Conservation (phyloP, 2,888 invertebrate species). For the Pandemis heparana region DNA sequence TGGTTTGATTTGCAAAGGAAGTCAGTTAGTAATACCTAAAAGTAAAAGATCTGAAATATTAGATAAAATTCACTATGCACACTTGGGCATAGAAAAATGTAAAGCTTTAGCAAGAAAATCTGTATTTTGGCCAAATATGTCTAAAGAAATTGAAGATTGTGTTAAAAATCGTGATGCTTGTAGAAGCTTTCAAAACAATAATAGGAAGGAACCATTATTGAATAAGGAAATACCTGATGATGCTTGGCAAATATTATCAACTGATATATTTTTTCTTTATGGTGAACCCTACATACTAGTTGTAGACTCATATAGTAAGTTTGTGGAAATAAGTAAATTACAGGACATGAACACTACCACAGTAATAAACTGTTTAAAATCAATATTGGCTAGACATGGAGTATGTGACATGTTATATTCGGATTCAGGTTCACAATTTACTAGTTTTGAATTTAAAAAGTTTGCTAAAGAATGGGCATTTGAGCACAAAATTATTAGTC, state of each 20-base stretch:
- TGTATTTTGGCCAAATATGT: conserved; percentile 5
- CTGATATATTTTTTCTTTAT: conserved; percentile 12
- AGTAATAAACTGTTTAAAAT: too few species aligned
- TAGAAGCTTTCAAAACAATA: conserved; percentile 9
- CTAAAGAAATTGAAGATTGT: conserved; percentile 6
- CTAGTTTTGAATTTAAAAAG: not conserved
- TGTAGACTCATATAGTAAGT: not conserved
- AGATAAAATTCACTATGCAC: conserved; percentile 5
- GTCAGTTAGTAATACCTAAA: conserved; percentile 8
- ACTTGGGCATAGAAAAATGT: conserved; percentile 6
- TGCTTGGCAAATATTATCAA: not conserved
- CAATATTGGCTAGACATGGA: too few species aligned
- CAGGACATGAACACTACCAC: too few species aligned
- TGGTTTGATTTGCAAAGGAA: not conserved
- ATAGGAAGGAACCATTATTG: conserved; percentile 7
- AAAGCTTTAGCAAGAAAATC: conserved; percentile 4
- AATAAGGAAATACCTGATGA: conserved; percentile 3
- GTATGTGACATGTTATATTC: too few species aligned
- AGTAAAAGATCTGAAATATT: conserved; percentile 5
- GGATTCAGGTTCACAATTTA: too few species aligned
- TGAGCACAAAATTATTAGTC: not conserved
- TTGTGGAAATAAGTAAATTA: too few species aligned
- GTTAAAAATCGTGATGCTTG: conserved; percentile 3
- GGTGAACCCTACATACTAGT: not conserved
- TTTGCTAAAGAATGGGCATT: not conserved